phyloP scores from a whole-genome alignment of 2,888 invertebrate species.

The Rhorus exstirpatorius region DNA sequence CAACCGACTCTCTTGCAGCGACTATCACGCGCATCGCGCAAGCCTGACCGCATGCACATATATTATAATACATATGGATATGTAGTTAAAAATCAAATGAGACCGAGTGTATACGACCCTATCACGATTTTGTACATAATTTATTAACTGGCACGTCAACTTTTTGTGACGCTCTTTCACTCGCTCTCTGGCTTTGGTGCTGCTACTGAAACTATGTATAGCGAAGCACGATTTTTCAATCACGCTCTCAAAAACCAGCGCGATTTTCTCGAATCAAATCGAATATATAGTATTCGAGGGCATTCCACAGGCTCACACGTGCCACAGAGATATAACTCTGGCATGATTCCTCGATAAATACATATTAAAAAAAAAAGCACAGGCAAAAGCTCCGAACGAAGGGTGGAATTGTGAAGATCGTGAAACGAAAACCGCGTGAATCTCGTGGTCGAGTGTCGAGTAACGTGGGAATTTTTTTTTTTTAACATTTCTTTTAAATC shows the following conservation, averaged over 20 bases:
- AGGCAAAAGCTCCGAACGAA: conserved; percentile 14
- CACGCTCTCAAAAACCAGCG: conserved; percentile 28
- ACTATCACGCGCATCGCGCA: conserved; percentile 25
- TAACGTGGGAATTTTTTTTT: conserved; percentile 35
- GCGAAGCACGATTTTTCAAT: conserved; percentile 64
- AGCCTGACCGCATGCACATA: neutral
- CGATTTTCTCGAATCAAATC: neutral
- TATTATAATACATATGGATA: neutral
- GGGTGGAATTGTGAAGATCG: conserved; percentile 14
- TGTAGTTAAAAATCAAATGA: conserved; percentile 43
- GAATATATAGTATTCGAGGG: conserved; percentile 10
- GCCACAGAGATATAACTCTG: conserved; percentile 20
- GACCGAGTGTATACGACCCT: conserved; percentile 47
- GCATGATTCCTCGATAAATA: conserved; percentile 56
- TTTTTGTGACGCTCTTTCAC: conserved; percentile 52
- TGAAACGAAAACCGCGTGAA: conserved; percentile 42
- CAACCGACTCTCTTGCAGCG: conserved; percentile 36
- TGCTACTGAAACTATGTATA: neutral
- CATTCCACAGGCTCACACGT: conserved; percentile 18
- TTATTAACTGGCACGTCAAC: conserved; percentile 67
- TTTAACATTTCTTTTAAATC: neutral
- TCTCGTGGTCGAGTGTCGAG: conserved; percentile 45
- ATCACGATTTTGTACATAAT: conserved; percentile 66
- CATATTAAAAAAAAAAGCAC: conserved; percentile 9
- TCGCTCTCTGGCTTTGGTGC: too few species aligned